These are phyloP conservation scores for Machimus atricapillus DNA, from an alignment of 2,888 invertebrate genomes.

Conservation along the genomic window DNA sequence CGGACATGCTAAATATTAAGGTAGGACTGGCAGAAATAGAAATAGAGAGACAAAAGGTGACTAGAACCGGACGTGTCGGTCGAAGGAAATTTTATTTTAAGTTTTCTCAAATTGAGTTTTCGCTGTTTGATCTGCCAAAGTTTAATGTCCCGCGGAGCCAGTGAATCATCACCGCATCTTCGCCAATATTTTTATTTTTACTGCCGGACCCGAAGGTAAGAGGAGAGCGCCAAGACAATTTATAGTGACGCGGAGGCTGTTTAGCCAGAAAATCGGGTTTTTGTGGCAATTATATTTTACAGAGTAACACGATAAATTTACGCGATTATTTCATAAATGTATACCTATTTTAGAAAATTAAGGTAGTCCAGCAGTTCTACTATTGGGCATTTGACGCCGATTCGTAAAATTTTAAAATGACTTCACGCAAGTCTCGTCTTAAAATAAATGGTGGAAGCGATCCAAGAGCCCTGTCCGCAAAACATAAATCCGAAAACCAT, in stretches of 20 bases:
- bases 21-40: background rate
- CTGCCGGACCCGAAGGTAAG: background rate
- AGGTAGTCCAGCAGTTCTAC: background rate
- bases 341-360: background rate
- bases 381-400: background rate
- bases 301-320: background rate
- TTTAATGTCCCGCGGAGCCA: constrained; percentile 13
- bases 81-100: constrained; percentile 28
- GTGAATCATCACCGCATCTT: background rate
- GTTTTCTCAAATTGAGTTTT: constrained; percentile 20
- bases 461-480: background rate
- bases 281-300: background rate
- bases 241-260: background rate
- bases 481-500: background rate
- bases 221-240: constrained; percentile 19
- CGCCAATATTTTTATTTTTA: background rate
- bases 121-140: constrained; percentile 10
- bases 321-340: background rate
- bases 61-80: constrained; percentile 20
- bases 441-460: constrained; percentile 4
- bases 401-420: background rate
- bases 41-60: background rate
- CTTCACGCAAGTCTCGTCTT: background rate
- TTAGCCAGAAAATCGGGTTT: background rate
- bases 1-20: background rate